A percentile compares a stretch with the other conserved stretches of the same genome.
Conservation (phyloP, 2,797 vertebrate species). For the Spheniscus humboldti region DNA sequence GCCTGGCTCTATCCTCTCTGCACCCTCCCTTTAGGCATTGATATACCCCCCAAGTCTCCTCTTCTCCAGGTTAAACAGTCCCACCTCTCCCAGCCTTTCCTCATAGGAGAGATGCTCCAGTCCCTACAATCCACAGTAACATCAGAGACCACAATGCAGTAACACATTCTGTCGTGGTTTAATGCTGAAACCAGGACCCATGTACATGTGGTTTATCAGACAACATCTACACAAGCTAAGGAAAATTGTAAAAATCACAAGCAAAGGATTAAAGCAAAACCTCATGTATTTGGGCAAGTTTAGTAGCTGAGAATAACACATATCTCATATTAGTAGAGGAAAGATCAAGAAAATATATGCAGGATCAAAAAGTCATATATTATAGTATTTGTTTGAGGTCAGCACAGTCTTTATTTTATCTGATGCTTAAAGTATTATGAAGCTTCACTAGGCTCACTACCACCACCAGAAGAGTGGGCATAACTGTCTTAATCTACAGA, state of each 20-base stretch:
- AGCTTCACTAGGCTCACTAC: not conserved
- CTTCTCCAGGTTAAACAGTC: not conserved
- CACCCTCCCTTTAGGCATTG: not conserved
- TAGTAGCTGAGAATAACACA: not conserved
- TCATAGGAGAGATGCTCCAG: not conserved
- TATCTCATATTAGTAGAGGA: not conserved
- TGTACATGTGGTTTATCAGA: not conserved
- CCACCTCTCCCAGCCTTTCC: not conserved
- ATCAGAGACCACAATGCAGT: not conserved
- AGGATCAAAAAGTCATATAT: not conserved
- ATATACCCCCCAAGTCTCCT: not conserved
- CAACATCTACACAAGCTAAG: not conserved
- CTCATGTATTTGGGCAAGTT: not conserved
- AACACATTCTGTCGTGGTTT: not conserved
- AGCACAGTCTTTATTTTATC: not conserved
- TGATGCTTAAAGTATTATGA: not conserved
- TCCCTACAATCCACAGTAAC: not conserved
- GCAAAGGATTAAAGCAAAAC: not conserved
- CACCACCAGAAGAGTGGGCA: no score
- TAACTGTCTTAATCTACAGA: not conserved
- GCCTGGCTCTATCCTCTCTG: not conserved
- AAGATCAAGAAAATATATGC: not conserved
- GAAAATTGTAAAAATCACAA: not conserved
- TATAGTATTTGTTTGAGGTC: not conserved
- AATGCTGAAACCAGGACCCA: no score